phyloP scores from a whole-genome alignment of 2,797 vertebrate species.

The Siniperca undulata region DNA sequence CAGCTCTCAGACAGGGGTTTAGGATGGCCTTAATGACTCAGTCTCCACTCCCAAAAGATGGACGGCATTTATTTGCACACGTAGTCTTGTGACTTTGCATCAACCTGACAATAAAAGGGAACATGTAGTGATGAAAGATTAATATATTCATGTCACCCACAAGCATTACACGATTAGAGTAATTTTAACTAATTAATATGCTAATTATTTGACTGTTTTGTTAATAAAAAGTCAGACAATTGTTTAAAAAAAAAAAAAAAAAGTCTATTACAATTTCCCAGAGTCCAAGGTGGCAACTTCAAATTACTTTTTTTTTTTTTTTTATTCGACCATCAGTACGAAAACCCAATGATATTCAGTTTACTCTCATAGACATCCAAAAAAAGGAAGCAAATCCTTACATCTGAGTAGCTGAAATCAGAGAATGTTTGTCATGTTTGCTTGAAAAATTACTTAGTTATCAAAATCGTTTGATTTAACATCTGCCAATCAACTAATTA shows the following conservation, averaged over 20 bases:
- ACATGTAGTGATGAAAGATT: neutral
- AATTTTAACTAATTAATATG: neutral
- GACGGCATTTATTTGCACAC: conserved; percentile 10
- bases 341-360: neutral
- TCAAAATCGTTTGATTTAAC: no score
- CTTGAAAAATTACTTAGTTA: neutral
- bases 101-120: conserved; percentile 24
- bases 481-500: no score
- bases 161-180: neutral
- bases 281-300: neutral
- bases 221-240: neutral
- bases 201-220: neutral
- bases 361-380: neutral
- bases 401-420: neutral
- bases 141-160: neutral
- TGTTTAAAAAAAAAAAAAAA: no score
- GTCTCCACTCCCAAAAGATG: conserved; percentile 36
- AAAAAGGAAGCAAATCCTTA: neutral
- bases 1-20: conserved; percentile 29
- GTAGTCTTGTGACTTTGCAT: conserved; percentile 22
- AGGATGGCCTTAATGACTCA: conserved; percentile 31
- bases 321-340: neutral
- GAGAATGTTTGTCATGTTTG: neutral
- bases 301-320: neutral
- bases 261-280: neutral